These are phyloP conservation scores for Unio pictorum DNA, from an alignment of 2,888 invertebrate species.

Conservation along the genomic window DNA sequence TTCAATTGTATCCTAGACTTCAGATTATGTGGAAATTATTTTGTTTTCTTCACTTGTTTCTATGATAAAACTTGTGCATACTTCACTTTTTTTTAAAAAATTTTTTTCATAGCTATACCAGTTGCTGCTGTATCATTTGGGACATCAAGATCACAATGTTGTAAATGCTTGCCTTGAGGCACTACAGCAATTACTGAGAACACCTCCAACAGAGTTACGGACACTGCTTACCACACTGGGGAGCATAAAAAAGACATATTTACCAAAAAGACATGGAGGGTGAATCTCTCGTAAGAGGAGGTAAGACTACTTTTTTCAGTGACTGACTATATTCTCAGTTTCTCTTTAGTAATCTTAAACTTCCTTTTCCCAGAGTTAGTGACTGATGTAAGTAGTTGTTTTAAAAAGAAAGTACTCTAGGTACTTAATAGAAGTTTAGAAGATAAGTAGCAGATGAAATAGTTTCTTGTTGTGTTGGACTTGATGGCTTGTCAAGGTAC, in stretches of 20 bases:
- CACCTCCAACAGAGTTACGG: constrained; percentile 75
- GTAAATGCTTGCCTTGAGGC: constrained; percentile 89
- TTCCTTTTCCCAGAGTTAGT: neutral
- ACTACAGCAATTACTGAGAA: constrained; percentile 78
- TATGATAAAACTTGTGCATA: neutral
- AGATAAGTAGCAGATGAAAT: too few relatives aligned
- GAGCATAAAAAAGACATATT: constrained; percentile 65
- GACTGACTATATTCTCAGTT: neutral
- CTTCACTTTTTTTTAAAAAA: neutral
- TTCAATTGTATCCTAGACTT: neutral
- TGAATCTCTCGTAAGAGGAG: too few relatives aligned
- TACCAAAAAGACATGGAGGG: constrained; percentile 46
- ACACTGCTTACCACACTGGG: constrained; percentile 74
- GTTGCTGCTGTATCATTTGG: constrained; percentile 73
- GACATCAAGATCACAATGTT: constrained; percentile 86
- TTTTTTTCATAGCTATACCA: constrained; percentile 71
- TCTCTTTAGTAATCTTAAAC: neutral
- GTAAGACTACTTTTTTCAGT: neutral
- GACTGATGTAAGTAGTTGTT: neutral
- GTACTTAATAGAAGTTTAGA: neutral
- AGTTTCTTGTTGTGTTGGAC: too few relatives aligned
- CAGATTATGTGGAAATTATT: constrained; percentile 6
- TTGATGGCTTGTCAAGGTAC: too few relatives aligned
- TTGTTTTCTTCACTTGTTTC: neutral
- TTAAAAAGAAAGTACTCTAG: neutral